Conservation (phyloP, 2,888 invertebrate genomes). For the Orgyia antiqua region DNA sequence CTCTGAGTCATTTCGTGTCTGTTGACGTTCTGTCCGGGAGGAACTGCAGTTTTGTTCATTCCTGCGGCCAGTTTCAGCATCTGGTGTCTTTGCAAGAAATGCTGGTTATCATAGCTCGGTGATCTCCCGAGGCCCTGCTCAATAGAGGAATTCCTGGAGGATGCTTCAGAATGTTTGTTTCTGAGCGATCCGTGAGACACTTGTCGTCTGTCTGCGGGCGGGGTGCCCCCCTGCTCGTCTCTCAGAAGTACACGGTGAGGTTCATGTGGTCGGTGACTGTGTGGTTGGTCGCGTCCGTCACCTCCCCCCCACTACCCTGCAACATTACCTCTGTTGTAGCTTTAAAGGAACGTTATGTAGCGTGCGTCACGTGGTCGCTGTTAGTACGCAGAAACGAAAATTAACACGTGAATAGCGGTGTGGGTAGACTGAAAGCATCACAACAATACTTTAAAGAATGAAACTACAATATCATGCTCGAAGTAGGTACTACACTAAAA, state of each 20-base stretch:
- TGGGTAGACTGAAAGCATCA: conserved; percentile 2
- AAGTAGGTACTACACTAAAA: no score
- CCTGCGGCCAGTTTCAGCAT: conserved; percentile 1
- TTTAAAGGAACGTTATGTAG: conserved; percentile 15
- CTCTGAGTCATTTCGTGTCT: neutral
- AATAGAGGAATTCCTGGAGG: neutral
- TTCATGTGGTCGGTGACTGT: conserved; percentile 79
- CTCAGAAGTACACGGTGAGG: conserved; percentile 84
- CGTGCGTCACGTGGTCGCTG: neutral
- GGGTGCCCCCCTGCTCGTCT: conserved; percentile 5
- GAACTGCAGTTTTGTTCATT: neutral
- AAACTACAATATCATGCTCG: no score
- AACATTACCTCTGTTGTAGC: conserved; percentile 29
- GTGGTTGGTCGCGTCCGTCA: conserved; percentile 57
- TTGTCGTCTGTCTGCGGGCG: neutral
- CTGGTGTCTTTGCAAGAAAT: neutral
- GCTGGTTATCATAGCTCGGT: neutral
- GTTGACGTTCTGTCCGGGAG: neutral
- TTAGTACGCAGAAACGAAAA: conserved; percentile 13
- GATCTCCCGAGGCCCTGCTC: conserved; percentile 1
- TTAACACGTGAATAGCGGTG: conserved; percentile 2
- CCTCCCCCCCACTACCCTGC: conserved; percentile 50
- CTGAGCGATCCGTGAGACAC: conserved; percentile 1
- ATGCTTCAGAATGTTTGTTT: neutral
- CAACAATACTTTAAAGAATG: no score